Conservation (phyloP, 1,140 invertebrate species). For the Sitobion miscanthi region DNA sequence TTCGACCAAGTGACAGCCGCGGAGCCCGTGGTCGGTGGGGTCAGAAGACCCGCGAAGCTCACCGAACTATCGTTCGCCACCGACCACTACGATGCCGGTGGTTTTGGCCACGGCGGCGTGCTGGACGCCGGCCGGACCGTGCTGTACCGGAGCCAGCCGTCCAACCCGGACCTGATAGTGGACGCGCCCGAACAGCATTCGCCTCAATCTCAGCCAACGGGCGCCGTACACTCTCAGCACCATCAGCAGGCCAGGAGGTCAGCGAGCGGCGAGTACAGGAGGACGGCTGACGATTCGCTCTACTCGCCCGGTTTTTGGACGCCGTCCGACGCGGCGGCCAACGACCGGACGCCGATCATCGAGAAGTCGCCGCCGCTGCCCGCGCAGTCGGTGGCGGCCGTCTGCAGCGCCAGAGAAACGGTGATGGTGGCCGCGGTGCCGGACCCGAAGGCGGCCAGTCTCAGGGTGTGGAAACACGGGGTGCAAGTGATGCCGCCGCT, state of each 20-base stretch:
- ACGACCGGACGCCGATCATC: slow-evolving; percentile 79
- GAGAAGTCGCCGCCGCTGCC: slow-evolving; percentile 69
- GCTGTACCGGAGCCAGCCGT: slow-evolving; percentile 66
- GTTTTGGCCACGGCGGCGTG: slow-evolving; percentile 63
- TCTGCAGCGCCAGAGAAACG: slow-evolving; percentile 60
- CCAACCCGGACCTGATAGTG: slow-evolving; percentile 83
- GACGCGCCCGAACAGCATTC: slow-evolving; percentile 66
- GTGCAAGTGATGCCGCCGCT: slow-evolving; percentile 83
- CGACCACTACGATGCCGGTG: slow-evolving; percentile 67
- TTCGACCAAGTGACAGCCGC: slow-evolving; percentile 61
- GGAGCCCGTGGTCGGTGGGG: not conserved
- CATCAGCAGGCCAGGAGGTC: slow-evolving; percentile 62
- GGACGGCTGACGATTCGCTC: slow-evolving; percentile 60
- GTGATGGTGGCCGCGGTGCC: slow-evolving; percentile 61
- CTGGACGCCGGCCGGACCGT: slow-evolving; percentile 61
- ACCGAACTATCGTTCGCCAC: slow-evolving; percentile 71
- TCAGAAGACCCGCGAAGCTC: slow-evolving; percentile 62
- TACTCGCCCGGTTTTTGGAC: slow-evolving; percentile 48
- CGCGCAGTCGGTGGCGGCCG: slow-evolving; percentile 66
- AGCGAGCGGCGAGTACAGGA: slow-evolving; percentile 62
- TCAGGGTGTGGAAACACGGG: slow-evolving; percentile 83
- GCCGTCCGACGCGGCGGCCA: slow-evolving; percentile 65
- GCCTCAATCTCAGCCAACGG: not conserved
- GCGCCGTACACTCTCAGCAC: slow-evolving; percentile 58
- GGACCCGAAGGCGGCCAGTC: slow-evolving; percentile 72